Evolutionary conservation across 2,113 vertebrate genomes (phyloP).

Genomic region (Chlamydotis undulata): DNA sequence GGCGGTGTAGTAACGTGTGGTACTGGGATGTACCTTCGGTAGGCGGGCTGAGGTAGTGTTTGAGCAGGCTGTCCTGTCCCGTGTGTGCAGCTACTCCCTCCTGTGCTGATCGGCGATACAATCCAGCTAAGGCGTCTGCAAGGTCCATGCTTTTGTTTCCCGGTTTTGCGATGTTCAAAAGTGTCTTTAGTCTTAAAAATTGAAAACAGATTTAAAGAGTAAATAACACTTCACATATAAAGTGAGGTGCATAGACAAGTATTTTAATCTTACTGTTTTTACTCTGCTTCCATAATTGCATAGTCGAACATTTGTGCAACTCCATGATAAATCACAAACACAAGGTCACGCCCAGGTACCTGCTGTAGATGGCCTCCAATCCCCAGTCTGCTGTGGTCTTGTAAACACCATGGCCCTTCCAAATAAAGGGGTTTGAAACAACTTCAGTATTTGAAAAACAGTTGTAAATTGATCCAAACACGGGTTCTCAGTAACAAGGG

Average conservation of each 20-base stretch:
- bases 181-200: neutral
- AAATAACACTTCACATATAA: neutral
- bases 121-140: neutral
- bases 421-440: neutral
- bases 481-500: neutral
- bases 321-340: neutral
- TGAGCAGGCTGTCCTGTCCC: neutral
- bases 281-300: neutral
- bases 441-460: neutral
- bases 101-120: rapidly evolving
- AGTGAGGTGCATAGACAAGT: neutral
- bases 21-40: neutral
- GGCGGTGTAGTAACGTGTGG: rapidly evolving
- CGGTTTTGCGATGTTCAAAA: neutral
- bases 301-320: constrained; percentile 16
- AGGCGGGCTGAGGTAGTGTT: rapidly evolving
- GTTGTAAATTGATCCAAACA: neutral
- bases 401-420: neutral
- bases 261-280: neutral
- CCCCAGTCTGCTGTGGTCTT: neutral
- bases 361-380: neutral
- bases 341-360: neutral
- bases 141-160: rapidly evolving
- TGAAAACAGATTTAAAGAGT: neutral
- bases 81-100: rapidly evolving